Conservation (phyloP, 1,140 invertebrate species). For the Aphelinus atriplicis region DNA sequence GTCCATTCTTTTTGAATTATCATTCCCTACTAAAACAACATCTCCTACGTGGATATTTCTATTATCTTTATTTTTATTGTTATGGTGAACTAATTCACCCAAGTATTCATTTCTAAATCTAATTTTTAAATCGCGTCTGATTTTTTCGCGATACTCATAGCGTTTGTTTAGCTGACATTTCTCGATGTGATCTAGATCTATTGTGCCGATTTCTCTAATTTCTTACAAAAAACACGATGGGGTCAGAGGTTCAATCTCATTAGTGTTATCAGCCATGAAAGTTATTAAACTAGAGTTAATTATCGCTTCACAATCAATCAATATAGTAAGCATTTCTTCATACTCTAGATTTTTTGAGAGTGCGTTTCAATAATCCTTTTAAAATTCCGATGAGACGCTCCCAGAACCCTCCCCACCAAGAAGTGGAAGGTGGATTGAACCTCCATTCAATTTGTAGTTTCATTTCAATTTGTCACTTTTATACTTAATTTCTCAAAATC, state of each 20-base stretch:
- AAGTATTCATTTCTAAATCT: too few species aligned
- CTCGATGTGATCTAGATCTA: slow-evolving; percentile 38
- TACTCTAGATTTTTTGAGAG: slow-evolving; percentile 45
- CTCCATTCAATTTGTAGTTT: not conserved
- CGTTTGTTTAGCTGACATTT: slow-evolving; percentile 1
- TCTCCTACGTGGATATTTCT: too few species aligned
- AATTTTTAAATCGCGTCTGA: too few species aligned
- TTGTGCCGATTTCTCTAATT: slow-evolving; percentile 32
- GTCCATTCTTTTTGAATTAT: too few species aligned
- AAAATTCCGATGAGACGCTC: not conserved
- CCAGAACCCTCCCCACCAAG: slow-evolving; percentile 4
- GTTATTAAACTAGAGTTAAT: slow-evolving; percentile 56
- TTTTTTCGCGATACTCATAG: not conserved
- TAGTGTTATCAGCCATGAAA: slow-evolving; percentile 49
- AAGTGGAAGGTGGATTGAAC: not conserved
- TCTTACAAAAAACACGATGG: slow-evolving; percentile 48
- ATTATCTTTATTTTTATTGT: too few species aligned
- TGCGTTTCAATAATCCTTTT: slow-evolving; percentile 26
- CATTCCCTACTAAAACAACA: too few species aligned
- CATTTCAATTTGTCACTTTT: not conserved
- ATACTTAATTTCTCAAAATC: not conserved
- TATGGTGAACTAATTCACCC: too few species aligned
- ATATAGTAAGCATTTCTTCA: slow-evolving; percentile 51
- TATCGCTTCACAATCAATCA: slow-evolving; percentile 50
- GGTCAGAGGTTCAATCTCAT: slow-evolving; percentile 36